Base-by-base conservation (phyloP, 2,888 invertebrate genomes). In the Galerucella calmariensis region DNA sequence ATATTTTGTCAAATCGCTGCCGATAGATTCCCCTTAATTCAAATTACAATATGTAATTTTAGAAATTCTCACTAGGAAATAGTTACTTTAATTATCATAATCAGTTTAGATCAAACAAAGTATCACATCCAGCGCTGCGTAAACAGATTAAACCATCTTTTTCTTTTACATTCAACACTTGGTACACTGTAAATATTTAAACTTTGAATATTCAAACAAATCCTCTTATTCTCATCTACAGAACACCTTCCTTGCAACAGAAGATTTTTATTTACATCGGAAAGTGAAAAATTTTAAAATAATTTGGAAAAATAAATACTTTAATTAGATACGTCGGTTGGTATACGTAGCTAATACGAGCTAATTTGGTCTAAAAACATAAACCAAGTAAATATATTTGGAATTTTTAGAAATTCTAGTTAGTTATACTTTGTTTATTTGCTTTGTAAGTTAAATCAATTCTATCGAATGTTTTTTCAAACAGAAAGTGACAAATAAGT, bases 231-330 rank as follows among this genome's bases (percentile, higher is more conserved):
- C 9, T 48, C 12, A 59, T 59, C 59, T 10, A 24, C 59, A 59
- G 35, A 41, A 41, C 35, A 41, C 35, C 35, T 41, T 41, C 35
- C 35, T 41, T 41, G 35, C 35, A 41, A 41, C 35, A 41, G 8
- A 8, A 35, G 35, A 16, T 24, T 59, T 59, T 24, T 59, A 59
- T 59, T 59, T 59, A 59, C 59, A 3, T 20, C 16, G 35, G n/a
- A 14, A 59, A 11, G 59, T 59, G 24, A 59, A 59, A 27, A 27
- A 2, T n/a, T n/a, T n/a, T 2, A n/a, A 51, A 51, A 51, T 0
- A 51, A 51, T 46, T 48, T 56, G 27, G 14, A 59, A 24, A 59
- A 59, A 59, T 59, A 59, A 59, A 59, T 59, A 59, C 11, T 59
- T 56, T 20, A 56, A 20, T n/a, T 20, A n/a, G 2, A 56, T 5